phyloP scores from a whole-genome alignment of 2,797 vertebrate genomes.

The Rhabdophis nuchalis region DNA sequence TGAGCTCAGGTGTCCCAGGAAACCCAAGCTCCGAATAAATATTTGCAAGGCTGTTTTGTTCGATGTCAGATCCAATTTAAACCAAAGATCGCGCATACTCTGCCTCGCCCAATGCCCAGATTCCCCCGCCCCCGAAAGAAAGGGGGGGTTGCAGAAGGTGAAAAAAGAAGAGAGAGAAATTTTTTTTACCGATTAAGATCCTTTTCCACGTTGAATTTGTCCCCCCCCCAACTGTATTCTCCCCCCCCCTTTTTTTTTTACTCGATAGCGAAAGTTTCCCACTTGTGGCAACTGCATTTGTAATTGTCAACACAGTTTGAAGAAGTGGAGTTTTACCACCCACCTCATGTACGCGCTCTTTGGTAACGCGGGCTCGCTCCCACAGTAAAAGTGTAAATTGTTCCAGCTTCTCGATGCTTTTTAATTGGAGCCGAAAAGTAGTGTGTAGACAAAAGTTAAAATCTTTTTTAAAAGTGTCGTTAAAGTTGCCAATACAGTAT shows the following conservation, averaged over 20 bases:
- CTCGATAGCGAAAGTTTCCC: neutral
- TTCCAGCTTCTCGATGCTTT: neutral
- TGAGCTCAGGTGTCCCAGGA: slow-evolving; percentile 34
- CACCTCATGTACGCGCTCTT: neutral
- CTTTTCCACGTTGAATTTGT: neutral
- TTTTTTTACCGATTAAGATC: neutral
- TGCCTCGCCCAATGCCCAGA: neutral
- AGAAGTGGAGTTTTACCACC: neutral
- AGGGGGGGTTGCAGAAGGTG: too few species aligned
- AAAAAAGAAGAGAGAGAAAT: neutral
- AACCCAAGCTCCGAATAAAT: slow-evolving; percentile 43
- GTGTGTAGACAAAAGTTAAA: neutral
- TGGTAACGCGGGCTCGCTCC: neutral
- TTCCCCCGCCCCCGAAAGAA: neutral
- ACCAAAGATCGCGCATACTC: neutral
- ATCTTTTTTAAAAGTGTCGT: neutral
- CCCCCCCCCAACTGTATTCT: too few species aligned
- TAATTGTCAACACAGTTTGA: neutral
- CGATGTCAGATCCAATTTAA: slow-evolving; percentile 30
- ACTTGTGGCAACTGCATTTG: neutral
- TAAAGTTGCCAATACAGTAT: too few species aligned
- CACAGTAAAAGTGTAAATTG: too few species aligned
- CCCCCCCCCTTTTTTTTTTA: too few species aligned
- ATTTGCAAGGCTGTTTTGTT: slow-evolving; percentile 37
- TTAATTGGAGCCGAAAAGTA: neutral